Evolutionary conservation across 53 echinoderm and acorn worm genomes (phyloP).

Genomic region (Zoroaster sp.): DNA sequence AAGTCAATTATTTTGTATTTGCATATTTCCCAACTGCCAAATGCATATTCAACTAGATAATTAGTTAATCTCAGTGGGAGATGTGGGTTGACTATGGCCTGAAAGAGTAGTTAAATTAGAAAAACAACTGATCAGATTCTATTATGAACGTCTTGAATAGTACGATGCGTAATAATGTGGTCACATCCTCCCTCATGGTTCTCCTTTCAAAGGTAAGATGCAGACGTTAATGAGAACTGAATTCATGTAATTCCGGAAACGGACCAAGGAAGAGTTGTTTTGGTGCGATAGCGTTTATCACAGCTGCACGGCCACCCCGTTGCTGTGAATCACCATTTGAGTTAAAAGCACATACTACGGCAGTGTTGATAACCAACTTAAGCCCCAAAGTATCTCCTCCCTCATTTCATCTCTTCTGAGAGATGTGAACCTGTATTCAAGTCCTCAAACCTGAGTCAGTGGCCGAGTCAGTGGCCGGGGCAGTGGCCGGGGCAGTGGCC

Average conservation of each 20-base stretch:
- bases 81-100: not conserved
- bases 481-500: no score
- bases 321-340: not conserved
- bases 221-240: not conserved
- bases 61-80: no score
- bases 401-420: no score
- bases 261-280: not conserved
- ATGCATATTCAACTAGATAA: not conserved
- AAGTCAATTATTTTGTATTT: no score
- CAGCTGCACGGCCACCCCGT: not conserved
- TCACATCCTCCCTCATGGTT: not conserved
- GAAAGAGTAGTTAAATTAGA: not conserved
- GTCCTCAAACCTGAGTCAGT: no score
- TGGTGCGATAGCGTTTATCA: not conserved
- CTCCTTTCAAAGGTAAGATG: not conserved
- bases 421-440: no score
- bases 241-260: not conserved
- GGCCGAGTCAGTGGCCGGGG: no score
- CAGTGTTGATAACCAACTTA: no score
- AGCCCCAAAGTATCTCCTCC: no score
- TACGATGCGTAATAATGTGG: not conserved
- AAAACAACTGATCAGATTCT: not conserved
- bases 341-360: no score
- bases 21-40: no score
- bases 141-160: not conserved